Evolutionary conservation across 2,113 vertebrate species (phyloP), one percentile per base, ranked within the genome.

Genomic region (Chaenocephalus aceratus): DNA sequence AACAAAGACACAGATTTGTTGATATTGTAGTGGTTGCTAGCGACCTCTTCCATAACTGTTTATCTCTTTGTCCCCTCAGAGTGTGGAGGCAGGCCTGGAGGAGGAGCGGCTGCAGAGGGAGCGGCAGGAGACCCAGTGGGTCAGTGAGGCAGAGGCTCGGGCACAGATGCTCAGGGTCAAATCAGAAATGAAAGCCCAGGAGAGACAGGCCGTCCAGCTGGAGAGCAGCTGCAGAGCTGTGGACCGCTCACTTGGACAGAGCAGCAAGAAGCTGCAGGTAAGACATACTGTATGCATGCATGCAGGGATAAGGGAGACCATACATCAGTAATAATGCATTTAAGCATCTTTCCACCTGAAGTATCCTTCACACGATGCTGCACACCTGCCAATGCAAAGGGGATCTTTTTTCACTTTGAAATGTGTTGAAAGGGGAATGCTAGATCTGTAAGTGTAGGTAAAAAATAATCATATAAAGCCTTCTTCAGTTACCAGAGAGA

Each of bases 201-300:
- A 96, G 61, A 97, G 98, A 82, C 97, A 99, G 73, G 97, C 96
- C 8, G 91, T 96, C 23, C 95, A 98, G 75, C 80, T 99, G 87
- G 97, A 99, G 87, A 98, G 96, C 18, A 97, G 98, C 78, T 96
- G 96, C 88, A 95, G 96, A 86, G 98, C 98, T 0, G 96, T 99
- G 72, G 97, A 99, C 75, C 89, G 98, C 52, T 98, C 98, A 5
- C 92, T 99, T 30, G 96, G 96, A 64, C 98, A 99, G 88, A 96
- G 96, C 61, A 94, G 95, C 89, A 98, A 95, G 83, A 94, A 97
- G 78, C 81, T 98, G 64, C 96, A 98, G 97, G 98, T 98, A 88
- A 94, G 93, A 69, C 59, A 21, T 5, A 9, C 26, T 9, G 9
- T 11, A 13, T 49, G 34, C 10, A 45, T 56, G 26, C 2, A 30